Conservation (phyloP, 2,888 invertebrate genomes). For the Temnothorax unifasciatus region DNA sequence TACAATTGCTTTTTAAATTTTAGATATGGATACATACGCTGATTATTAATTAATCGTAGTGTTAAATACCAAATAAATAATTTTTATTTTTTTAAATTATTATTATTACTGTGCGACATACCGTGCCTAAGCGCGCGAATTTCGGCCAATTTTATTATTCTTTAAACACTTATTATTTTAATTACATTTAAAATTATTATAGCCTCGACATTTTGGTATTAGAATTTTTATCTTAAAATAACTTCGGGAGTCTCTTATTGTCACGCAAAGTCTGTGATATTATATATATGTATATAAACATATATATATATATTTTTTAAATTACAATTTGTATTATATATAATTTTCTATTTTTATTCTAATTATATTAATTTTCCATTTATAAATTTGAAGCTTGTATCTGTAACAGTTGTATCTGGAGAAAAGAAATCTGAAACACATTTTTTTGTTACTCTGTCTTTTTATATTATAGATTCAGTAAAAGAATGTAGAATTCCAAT, state of each 20-base stretch:
- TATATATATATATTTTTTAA: not conserved
- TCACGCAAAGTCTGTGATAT: not conserved
- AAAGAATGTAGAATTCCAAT: not conserved
- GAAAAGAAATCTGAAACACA: not conserved
- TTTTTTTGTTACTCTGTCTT: not conserved
- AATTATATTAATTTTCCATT: not conserved
- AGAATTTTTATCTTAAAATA: not conserved
- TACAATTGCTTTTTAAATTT: not conserved
- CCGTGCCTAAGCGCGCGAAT: not conserved
- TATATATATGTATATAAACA: not conserved
- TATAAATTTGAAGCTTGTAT: not conserved
- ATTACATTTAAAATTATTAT: too few species aligned
- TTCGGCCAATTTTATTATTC: not conserved
- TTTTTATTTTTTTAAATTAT: not conserved
- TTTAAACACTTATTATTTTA: not conserved
- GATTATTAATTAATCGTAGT: not conserved
- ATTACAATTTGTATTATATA: not conserved
- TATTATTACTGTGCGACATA: not conserved
- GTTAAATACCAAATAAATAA: not conserved
- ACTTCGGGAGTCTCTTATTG: not conserved
- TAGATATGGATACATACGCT: not conserved
- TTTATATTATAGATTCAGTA: not conserved
- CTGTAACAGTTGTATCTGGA: not conserved
- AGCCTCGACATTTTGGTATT: not conserved
- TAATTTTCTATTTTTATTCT: not conserved